Evolutionary conservation across 1,140 invertebrate species (phyloP), one percentile per base, ranked within the genome.

Genomic region (Drosophila kanapiae): DNA sequence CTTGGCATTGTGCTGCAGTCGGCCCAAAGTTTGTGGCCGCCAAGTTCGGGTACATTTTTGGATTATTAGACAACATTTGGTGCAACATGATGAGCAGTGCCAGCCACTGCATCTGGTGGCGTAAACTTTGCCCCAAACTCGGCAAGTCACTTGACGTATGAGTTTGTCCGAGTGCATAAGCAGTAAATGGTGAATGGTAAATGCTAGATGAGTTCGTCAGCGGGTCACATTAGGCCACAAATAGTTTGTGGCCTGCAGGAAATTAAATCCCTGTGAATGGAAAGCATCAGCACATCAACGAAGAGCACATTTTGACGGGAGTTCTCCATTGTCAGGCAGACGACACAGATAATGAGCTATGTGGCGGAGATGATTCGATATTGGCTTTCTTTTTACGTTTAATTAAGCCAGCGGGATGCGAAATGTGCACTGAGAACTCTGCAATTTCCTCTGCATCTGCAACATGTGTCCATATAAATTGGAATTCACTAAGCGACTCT

Each of bases 41-140:
- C 77, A 77, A 87, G 84, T 75, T 77, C 47, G 60, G 65, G 45
- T 53, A 51, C 58, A 84, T 75, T 72, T 64, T 63, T 51, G 54
- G 78, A 84, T 75, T 87, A 81, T 88, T 88, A 83, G 72, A 76
- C 80, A 88, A 72, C 84, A 90, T 82, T 90, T 84, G 84, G 77
- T 68, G 85, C 77, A 78, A 83, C 80, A 87, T 62, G 60, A 87
- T 65, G 63, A 58, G 59, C 47, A 23, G 8, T n/a, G 29, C 4
- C 16, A 60, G 65, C 65, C 60, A 71, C 48, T 60, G 31, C 74
- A 62, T 33, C 35, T 18, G 45, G 37, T 33, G 51, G 48, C 35
- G 10, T 18, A 31, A 56, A 23, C 48, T 68, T 67, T 49, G 62
- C 29, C 37, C 48, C 31, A 10, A 67, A 16, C 47, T 29, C 31